Percentiles rank a stretch among this genome's conserved stretches.
phyloP scores from a whole-genome alignment of 2,113 vertebrate species.

The Triplophysa rosa region DNA sequence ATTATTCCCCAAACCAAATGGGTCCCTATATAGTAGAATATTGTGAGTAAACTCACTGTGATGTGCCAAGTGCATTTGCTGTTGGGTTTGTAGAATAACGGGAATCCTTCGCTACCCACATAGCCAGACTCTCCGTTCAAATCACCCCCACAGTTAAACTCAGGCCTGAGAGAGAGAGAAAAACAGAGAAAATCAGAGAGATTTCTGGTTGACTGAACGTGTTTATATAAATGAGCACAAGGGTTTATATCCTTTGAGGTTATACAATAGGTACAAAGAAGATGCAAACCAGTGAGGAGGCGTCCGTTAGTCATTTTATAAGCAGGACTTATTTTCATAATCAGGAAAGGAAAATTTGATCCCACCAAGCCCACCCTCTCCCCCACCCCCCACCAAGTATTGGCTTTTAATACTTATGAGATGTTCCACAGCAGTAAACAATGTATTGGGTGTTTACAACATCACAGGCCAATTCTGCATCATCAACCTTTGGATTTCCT shows the following conservation, averaged over 20 bases:
- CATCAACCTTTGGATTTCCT: background rate
- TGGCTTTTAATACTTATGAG: background rate
- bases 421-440: background rate
- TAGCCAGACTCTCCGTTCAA: slow-evolving; percentile 80
- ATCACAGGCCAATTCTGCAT: background rate
- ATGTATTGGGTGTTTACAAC: background rate
- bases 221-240: background rate
- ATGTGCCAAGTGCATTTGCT: slow-evolving; percentile 87
- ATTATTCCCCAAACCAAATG: too few species aligned
- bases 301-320: background rate
- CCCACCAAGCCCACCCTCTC: background rate
- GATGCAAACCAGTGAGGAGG: background rate
- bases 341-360: background rate
- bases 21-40: background rate
- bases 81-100: slow-evolving; percentile 80
- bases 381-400: background rate
- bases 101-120: slow-evolving; percentile 86
- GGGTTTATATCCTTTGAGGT: background rate
- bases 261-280: slow-evolving; percentile 6
- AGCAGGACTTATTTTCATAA: background rate
- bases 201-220: background rate
- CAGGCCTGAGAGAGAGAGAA: slow-evolving; percentile 71
- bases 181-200: background rate
- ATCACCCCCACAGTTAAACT: slow-evolving; percentile 86
- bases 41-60: slow-evolving; percentile 75